Evolutionary conservation across 2,113 vertebrate genomes (phyloP).

Genomic region (Erinaceus europaeus): DNA sequence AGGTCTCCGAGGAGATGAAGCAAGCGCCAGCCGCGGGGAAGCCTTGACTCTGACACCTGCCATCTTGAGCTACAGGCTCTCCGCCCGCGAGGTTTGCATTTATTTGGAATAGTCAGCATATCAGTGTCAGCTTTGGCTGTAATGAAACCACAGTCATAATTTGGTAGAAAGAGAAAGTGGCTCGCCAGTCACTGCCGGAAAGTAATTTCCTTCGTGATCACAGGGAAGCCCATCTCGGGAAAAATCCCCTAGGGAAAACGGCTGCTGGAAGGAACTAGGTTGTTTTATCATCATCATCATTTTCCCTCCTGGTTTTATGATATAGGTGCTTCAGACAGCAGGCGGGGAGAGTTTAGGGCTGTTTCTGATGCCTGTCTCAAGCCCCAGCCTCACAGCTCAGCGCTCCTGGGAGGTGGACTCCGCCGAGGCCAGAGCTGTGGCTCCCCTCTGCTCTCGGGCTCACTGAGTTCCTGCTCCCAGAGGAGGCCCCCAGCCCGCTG

Average conservation of each 20-base stretch:
- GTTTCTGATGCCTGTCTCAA: too few species aligned
- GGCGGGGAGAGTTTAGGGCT: too few species aligned
- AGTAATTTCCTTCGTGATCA: neutral
- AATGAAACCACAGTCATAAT: neutral
- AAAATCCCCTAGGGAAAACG: neutral
- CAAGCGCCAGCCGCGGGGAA: neutral
- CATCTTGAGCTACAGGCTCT: neutral
- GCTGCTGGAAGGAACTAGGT: neutral
- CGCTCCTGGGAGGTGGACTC: too few species aligned
- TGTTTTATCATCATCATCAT: neutral
- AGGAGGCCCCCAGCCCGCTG: too few species aligned
- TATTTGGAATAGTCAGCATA: neutral
- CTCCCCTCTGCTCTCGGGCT: slow-evolving; percentile 47
- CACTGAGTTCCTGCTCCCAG: slow-evolving; percentile 11
- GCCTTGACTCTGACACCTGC: neutral
- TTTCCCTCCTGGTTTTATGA: neutral
- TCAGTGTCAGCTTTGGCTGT: neutral
- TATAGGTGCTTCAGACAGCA: too few species aligned
- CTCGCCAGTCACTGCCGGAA: neutral
- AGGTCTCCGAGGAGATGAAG: neutral
- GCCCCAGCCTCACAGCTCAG: too few species aligned
- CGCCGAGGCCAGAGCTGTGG: neutral
- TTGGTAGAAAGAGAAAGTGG: neutral
- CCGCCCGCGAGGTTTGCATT: neutral
- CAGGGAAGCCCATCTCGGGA: neutral